Evolutionary conservation across 64 coral and sea anemone genomes (phyloP).

Genomic region (Montipora cactus): DNA sequence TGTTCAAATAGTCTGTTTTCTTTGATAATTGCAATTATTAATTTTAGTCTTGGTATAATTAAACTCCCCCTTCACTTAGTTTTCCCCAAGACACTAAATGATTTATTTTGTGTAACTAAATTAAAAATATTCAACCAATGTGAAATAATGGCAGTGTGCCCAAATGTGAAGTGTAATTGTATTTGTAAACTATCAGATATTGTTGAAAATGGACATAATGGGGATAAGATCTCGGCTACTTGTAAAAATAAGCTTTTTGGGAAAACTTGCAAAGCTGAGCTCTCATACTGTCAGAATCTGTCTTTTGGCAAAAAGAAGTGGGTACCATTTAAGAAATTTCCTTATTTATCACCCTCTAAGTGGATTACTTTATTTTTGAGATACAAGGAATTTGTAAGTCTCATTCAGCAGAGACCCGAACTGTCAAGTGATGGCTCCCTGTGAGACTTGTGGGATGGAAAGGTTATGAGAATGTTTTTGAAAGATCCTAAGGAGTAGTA

Average conservation of each 20-base stretch:
- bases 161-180: constrained; percentile 10
- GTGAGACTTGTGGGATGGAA: constrained; percentile 18
- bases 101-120: not conserved
- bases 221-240: not conserved
- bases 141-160: constrained; percentile 24
- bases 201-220: not conserved
- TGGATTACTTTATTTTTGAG: constrained; percentile 10
- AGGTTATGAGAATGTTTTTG: not conserved
- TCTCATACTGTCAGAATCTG: not conserved
- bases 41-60: constrained; percentile 21
- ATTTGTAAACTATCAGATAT: not conserved
- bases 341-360: constrained; percentile 5
- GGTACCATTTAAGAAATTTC: constrained; percentile 16
- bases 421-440: constrained; percentile 6
- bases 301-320: constrained; percentile 23
- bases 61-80: constrained; percentile 23
- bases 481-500: not conserved
- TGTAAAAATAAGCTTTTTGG: constrained; percentile 8
- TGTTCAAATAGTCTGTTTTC: constrained; percentile 23
- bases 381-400: not conserved
- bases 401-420: not conserved
- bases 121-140: constrained; percentile 21
- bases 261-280: not conserved
- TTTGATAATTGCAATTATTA: constrained; percentile 23
- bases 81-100: not conserved